Evolutionary conservation across 2,888 invertebrate species (phyloP), one percentile per base, ranked within the genome.

Genomic region (Tortricodes alternella): DNA sequence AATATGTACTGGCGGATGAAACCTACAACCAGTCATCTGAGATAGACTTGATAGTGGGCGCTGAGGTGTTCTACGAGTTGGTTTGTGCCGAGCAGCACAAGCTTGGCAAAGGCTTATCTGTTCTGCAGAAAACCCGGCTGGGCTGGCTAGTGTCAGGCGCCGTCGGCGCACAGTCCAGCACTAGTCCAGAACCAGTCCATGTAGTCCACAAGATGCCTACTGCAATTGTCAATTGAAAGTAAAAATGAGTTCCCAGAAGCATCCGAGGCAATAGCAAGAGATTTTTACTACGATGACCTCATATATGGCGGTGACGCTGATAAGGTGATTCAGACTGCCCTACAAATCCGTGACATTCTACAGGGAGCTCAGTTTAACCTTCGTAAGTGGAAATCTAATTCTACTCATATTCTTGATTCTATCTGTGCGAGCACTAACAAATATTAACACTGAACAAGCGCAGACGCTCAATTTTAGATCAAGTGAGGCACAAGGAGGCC

Each of bases 321-420:
- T 13, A 13, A 23, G 39, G 39, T 41, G 15, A 23, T 15, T 41
- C 15, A 41, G 23, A 41, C 39, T 13, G 23, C 39, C 11, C 8
- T 15, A 15, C 24, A 27, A 2, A 24, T 59, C 2, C 8, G 15
- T 2, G 4, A 21, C 3, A 56, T 50, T 2, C 21, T 60, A 13
- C 16, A 16, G 1, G 11, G 18, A 8, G 60, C 60, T n/a, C 43
- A 52, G 8, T 52, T 56, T 19, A 32, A 49, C 6, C 19, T 53
- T 18, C 38, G 52, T 6, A 59, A 59, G 35, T 58, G 58, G 58
- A 53, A 44, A 8, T 58, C 58, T 1, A 58, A 58, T 19, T 58
- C 58, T n/a, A n/a, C n/a, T n/a, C n/a, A n/a, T n/a, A n/a, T n/a
- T n/a, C n/a, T n/a, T n/a, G n/a, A n/a, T n/a, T n/a, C n/a, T n/a